A percentile compares a stretch with the other conserved stretches of the same genome.
Evolutionary conservation across 37 sponge, comb jelly and placozoan species (phyloP).

Genomic region (Bolinopsis microptera): DNA sequence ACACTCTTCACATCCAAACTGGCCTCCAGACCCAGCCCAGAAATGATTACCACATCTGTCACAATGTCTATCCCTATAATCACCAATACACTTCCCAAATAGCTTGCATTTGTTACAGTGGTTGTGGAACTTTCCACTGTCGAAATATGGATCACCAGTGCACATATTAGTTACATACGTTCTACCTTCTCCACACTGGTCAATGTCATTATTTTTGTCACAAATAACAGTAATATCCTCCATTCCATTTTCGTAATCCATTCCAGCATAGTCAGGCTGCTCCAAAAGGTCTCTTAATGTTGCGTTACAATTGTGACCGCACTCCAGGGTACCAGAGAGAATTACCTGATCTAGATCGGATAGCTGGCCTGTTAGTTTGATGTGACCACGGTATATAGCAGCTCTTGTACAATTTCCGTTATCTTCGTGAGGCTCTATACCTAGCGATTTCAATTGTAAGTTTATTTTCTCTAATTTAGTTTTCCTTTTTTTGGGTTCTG

Average conservation of each 20-base stretch:
- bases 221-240: constrained; percentile 11
- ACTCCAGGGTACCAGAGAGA: background rate
- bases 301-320: constrained; percentile 39
- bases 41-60: constrained; percentile 64
- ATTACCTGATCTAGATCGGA: constrained; percentile 41
- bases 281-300: constrained; percentile 66
- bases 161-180: constrained; percentile 67
- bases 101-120: constrained; percentile 63
- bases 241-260: constrained; percentile 67
- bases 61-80: constrained; percentile 68
- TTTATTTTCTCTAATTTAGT: background rate
- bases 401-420: constrained; percentile 19
- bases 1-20: background rate
- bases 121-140: constrained; percentile 72
- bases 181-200: background rate
- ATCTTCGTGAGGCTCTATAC: background rate
- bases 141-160: constrained; percentile 33
- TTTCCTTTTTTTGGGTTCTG: background rate
- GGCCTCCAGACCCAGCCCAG: constrained; percentile 1
- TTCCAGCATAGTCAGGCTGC: constrained; percentile 70
- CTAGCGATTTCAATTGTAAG: background rate
- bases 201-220: constrained; percentile 18
- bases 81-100: constrained; percentile 69
- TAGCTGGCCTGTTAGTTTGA: background rate
- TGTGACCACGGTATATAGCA: background rate